Evolutionary conservation across 2,113 vertebrate genomes (phyloP).

Genomic region (Elanus axillaris): DNA sequence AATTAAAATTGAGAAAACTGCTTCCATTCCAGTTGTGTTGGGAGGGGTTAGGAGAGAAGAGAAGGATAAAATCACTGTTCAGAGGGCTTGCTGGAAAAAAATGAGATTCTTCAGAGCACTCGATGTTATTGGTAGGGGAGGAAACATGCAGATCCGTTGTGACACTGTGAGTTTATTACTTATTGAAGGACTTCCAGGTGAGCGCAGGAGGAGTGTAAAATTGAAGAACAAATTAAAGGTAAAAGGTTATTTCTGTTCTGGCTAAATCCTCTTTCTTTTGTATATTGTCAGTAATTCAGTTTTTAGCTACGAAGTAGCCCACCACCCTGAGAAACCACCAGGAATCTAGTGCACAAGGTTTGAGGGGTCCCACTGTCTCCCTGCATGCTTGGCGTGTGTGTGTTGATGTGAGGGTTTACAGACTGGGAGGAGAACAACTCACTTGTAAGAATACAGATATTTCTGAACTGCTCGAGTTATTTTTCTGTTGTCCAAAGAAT

Average conservation of each 20-base stretch:
- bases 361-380: background rate
- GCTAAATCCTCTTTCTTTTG: background rate
- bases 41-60: background rate
- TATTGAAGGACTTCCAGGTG: background rate
- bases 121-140: background rate
- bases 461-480: background rate
- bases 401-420: background rate
- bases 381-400: fast-evolving
- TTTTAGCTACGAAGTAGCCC: background rate
- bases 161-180: background rate
- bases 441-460: background rate
- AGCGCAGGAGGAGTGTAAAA: background rate
- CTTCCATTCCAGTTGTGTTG: background rate
- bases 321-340: background rate
- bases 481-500: background rate
- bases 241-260: constrained; percentile 13
- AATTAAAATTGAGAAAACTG: background rate
- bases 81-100: background rate
- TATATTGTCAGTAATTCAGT: background rate
- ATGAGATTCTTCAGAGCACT: background rate
- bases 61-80: background rate
- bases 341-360: fast-evolving
- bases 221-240: constrained; percentile 29
- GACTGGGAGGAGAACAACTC: background rate
- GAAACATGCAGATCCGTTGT: background rate